Percentiles rank a stretch among this genome's conserved stretches.
Conservation (phyloP, 2,888 invertebrate species). For the Sphaerophoria taeniata region DNA sequence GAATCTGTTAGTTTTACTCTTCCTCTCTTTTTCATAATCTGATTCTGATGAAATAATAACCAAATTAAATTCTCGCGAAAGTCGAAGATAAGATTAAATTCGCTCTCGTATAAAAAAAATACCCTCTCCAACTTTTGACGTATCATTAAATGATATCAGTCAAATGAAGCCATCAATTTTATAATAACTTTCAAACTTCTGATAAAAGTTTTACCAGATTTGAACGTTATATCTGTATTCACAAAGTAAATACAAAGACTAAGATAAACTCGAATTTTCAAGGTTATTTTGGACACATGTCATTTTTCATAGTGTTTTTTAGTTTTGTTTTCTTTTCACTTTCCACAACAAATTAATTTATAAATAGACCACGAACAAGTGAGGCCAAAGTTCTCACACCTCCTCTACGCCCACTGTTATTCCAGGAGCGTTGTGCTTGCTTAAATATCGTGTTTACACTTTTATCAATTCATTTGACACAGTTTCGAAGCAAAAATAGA, state of each 20-base stretch:
- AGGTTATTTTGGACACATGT: slow-evolving; percentile 19
- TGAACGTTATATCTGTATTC: neutral
- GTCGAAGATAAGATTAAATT: no score
- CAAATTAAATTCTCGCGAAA: no score
- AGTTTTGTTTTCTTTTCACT: neutral
- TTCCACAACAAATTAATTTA: neutral
- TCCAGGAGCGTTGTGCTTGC: slow-evolving; percentile 14
- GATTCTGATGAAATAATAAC: no score
- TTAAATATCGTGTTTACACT: neutral
- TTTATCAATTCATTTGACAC: neutral
- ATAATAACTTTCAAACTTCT: neutral
- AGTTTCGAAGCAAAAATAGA: neutral
- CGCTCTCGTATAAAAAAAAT: no score
- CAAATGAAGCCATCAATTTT: neutral
- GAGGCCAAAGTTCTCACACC: neutral
- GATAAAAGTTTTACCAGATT: neutral
- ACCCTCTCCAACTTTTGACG: no score
- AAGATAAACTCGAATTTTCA: slow-evolving; percentile 18
- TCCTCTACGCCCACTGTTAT: neutral
- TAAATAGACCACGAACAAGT: slow-evolving; percentile 16
- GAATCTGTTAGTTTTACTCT: no score
- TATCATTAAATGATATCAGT: neutral
- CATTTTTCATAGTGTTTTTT: neutral
- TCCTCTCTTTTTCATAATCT: no score
- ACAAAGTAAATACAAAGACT: neutral